A percentile compares a stretch with the other conserved stretches of the same genome.
Evolutionary conservation across 2,113 vertebrate genomes (phyloP).

Genomic region (Hippocampus abdominalis): DNA sequence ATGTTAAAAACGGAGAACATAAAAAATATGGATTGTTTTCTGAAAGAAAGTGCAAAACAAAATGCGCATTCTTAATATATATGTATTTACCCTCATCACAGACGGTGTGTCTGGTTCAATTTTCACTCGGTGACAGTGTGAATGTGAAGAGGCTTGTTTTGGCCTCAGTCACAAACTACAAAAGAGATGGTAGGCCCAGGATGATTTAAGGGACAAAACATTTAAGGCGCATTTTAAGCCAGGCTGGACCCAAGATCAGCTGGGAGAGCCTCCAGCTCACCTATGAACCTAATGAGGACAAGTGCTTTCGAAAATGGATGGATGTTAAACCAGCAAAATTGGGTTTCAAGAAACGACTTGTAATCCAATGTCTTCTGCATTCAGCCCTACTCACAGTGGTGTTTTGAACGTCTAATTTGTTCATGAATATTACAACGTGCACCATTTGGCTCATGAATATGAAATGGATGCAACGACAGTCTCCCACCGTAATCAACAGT

Average conservation of each 20-base stretch:
- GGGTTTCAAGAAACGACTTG: conserved; percentile 24
- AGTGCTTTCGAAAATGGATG: neutral
- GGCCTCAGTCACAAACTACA: neutral
- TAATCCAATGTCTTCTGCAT: conserved; percentile 32
- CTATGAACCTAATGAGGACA: neutral
- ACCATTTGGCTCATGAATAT: conserved; percentile 74
- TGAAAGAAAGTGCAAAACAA: neutral
- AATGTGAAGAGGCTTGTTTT: neutral
- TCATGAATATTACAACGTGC: conserved; percentile 68
- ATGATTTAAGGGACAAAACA: conserved; percentile 18
- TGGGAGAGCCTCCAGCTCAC: neutral
- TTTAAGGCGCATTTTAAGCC: neutral
- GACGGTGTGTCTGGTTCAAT: neutral
- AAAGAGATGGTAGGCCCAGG: conserved; percentile 7
- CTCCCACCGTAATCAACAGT: conserved; percentile 61
- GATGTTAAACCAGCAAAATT: conserved; percentile 2
- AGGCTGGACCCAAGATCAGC: too few relatives aligned
- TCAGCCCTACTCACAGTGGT: conserved; percentile 40
- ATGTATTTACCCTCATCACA: neutral
- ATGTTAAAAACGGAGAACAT: neutral
- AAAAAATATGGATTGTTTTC: too few relatives aligned
- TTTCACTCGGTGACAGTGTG: neutral
- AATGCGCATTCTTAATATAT: too few relatives aligned
- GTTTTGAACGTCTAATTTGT: conserved; percentile 64
- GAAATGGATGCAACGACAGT: conserved; percentile 60